Evolutionary conservation across 2,797 vertebrate genomes (phyloP).

Genomic region (Acropternis orthonyx): DNA sequence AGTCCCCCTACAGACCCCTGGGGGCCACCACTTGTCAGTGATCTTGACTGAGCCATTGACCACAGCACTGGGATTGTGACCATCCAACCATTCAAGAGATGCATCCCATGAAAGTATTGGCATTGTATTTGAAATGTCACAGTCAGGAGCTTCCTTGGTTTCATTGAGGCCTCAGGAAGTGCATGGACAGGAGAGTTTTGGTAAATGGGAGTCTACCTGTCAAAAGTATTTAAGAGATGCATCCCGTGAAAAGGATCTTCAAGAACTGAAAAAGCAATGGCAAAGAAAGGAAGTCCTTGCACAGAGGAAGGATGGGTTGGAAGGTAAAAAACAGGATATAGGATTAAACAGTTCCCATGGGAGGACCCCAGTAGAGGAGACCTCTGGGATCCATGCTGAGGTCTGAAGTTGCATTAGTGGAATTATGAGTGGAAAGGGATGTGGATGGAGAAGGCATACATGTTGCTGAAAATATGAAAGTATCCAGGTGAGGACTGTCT

Average conservation of each 20-base stretch:
- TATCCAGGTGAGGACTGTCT: background rate
- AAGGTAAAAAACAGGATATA: background rate
- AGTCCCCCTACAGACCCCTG: background rate
- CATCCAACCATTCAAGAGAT: too few species aligned
- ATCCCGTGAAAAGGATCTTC: background rate
- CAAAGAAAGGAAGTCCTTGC: background rate
- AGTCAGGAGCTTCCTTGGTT: background rate
- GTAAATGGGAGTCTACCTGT: background rate
- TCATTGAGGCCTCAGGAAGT: background rate
- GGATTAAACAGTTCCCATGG: background rate
- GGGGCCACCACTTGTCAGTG: background rate
- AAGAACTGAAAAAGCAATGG: background rate
- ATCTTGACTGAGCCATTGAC: background rate
- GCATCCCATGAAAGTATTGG: too few species aligned
- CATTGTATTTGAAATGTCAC: background rate
- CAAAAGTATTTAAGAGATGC: background rate
- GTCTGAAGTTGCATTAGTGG: background rate
- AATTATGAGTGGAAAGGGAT: background rate
- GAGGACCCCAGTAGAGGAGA: background rate
- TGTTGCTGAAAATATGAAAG: background rate
- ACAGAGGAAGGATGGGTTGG: background rate
- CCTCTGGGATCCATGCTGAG: background rate
- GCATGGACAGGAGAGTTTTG: background rate
- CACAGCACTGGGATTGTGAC: background rate
- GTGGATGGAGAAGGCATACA: background rate